These are phyloP conservation scores for Microtus oregoni DNA, from an alignment of 2,113 vertebrate species.

Conservation along the genomic window DNA sequence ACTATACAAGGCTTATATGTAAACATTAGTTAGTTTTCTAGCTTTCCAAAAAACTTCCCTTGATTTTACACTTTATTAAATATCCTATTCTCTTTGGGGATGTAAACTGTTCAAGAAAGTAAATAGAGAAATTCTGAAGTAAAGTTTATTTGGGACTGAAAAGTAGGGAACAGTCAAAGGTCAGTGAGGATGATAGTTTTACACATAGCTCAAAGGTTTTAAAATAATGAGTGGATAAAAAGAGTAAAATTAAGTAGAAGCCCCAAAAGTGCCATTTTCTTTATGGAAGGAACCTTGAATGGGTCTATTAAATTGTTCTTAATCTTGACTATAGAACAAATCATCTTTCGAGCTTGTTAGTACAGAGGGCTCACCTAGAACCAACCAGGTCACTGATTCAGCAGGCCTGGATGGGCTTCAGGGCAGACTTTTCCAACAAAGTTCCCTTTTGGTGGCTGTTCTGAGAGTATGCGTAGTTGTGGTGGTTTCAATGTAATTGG, in stretches of 20 bases:
- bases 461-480: not conserved
- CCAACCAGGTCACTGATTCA: not conserved
- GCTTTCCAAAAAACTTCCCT: not conserved
- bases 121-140: not conserved
- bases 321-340: not conserved
- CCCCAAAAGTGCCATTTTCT: not conserved
- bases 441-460: not conserved
- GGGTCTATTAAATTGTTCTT: not conserved
- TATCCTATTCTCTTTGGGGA: not conserved
- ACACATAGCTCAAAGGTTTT: not conserved
- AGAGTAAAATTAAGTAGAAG: not conserved
- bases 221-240: constrained; percentile 34
- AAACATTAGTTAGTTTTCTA: not conserved
- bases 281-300: not conserved
- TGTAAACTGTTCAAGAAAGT: not conserved
- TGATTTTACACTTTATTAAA: constrained; percentile 33
- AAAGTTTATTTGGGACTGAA: not conserved
- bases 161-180: not conserved
- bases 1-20: not conserved
- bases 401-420: not conserved
- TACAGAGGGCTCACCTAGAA: not conserved
- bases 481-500: no score
- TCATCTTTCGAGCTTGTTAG: not conserved
- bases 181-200: not conserved
- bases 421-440: not conserved